phyloP scores from a whole-genome alignment of 1,140 invertebrate species.

The Procambarus virginalis region DNA sequence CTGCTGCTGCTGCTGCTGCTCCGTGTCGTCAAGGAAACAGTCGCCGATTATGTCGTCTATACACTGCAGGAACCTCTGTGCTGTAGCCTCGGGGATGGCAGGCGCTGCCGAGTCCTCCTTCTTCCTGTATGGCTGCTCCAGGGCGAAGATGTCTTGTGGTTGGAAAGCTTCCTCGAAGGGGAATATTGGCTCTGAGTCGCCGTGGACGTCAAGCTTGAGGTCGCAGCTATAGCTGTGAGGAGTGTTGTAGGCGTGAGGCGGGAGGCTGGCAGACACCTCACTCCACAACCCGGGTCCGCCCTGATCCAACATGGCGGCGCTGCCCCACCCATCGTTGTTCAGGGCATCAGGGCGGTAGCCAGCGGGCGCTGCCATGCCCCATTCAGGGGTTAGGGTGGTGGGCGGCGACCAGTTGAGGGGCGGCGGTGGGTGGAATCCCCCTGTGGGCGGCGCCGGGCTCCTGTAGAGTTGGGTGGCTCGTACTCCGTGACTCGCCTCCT shows the following conservation, averaged over 20 bases:
- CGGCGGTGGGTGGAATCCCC: neutral
- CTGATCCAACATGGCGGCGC: neutral
- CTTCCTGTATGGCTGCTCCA: conserved; percentile 82
- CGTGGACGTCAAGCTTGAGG: neutral
- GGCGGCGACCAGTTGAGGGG: neutral
- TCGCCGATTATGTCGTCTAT: conserved; percentile 53
- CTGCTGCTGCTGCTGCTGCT: neutral
- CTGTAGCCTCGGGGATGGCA: conserved; percentile 32
- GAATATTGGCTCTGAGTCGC: conserved; percentile 19
- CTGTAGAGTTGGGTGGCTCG: neutral
- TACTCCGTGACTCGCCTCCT: neutral
- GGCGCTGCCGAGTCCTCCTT: conserved; percentile 67
- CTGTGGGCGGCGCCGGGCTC: neutral
- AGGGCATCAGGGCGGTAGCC: neutral
- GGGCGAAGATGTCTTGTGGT: conserved; percentile 85
- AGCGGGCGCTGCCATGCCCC: neutral
- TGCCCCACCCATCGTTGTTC: neutral
- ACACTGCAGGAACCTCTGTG: conserved; percentile 50
- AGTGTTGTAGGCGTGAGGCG: neutral
- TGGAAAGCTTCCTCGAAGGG: conserved; percentile 76
- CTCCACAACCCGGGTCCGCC: neutral
- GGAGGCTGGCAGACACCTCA: neutral
- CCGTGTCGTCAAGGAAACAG: conserved; percentile 36
- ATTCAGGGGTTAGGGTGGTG: neutral
- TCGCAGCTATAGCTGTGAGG: neutral